Conservation (phyloP, 92 coral and sea anemone genomes). For the Nematostella vectensis region DNA sequence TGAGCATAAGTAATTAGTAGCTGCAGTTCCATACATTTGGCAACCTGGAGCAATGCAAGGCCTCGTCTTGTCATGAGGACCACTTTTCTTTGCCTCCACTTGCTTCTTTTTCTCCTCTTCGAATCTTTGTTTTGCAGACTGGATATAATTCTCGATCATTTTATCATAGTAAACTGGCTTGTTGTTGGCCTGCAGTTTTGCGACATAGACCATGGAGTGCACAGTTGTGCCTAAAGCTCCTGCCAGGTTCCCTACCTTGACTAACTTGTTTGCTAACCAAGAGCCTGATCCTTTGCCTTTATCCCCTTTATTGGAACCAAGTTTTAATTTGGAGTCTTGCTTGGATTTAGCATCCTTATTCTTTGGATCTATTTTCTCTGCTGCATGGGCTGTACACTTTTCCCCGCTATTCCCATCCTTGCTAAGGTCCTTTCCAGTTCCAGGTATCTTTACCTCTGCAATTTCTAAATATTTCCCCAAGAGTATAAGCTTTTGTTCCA, state of each 20-base stretch:
- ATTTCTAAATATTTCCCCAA: slow-evolving; percentile 69
- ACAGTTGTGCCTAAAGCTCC: slow-evolving; percentile 45
- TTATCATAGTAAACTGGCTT: slow-evolving; percentile 82
- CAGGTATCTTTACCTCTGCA: slow-evolving; percentile 42
- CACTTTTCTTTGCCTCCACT: slow-evolving; percentile 7
- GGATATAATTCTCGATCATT: slow-evolving; percentile 71
- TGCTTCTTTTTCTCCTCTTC: slow-evolving; percentile 64
- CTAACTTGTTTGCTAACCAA: slow-evolving; percentile 60
- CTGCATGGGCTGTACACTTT: neutral
- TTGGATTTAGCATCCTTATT: slow-evolving; percentile 17
- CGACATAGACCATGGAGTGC: slow-evolving; percentile 57
- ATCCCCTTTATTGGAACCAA: slow-evolving; percentile 15
- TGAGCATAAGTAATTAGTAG: slow-evolving; percentile 80
- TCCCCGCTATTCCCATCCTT: slow-evolving; percentile 6
- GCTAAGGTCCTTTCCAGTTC: slow-evolving; percentile 31
- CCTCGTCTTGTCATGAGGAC: slow-evolving; percentile 26
- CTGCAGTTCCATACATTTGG: slow-evolving; percentile 72
- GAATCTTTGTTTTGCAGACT: slow-evolving; percentile 71
- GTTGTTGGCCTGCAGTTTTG: slow-evolving; percentile 60
- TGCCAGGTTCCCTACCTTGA: slow-evolving; percentile 68
- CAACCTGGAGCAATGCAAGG: slow-evolving; percentile 82
- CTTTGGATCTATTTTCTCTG: slow-evolving; percentile 5
- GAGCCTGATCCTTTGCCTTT: slow-evolving; percentile 38
- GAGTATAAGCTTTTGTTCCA: slow-evolving; percentile 47
- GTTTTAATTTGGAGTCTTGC: slow-evolving; percentile 11